These are phyloP conservation scores for Cebidichthys violaceus DNA, from an alignment of 2,113 vertebrate species.

Conservation along the genomic window DNA sequence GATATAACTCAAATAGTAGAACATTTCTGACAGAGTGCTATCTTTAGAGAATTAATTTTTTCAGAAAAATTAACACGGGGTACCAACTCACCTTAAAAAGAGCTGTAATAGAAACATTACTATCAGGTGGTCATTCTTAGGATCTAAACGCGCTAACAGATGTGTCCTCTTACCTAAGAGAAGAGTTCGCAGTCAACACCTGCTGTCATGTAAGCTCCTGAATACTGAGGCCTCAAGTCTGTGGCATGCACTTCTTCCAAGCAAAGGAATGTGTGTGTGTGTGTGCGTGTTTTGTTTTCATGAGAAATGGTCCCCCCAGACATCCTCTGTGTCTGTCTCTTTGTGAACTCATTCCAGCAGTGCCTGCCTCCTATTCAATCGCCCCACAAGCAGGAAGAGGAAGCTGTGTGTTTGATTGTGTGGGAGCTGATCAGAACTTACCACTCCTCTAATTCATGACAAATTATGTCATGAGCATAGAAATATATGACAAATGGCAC, in stretches of 20 bases:
- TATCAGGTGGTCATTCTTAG: background rate
- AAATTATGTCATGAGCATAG: slow-evolving; percentile 13
- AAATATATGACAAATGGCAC: slow-evolving; percentile 18
- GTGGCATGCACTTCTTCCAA: slow-evolving; percentile 1
- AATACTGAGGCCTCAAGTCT: slow-evolving; percentile 10
- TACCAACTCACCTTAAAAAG: background rate
- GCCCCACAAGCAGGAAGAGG: slow-evolving; percentile 72
- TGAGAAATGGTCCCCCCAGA: slow-evolving; percentile 52
- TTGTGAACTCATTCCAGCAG: slow-evolving; percentile 13
- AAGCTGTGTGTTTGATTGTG: slow-evolving; percentile 66
- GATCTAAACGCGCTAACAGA: background rate
- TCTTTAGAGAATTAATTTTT: background rate
- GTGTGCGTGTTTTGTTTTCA: slow-evolving; percentile 6
- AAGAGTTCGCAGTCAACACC: slow-evolving; percentile 19
- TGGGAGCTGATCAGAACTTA: slow-evolving; percentile 43
- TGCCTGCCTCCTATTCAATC: slow-evolving; percentile 39
- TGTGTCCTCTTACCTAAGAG: background rate
- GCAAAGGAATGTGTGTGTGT: slow-evolving; percentile 33
- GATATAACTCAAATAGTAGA: background rate
- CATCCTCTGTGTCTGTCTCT: slow-evolving; percentile 58
- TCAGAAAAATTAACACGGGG: background rate
- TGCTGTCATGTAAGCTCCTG: slow-evolving; percentile 1
- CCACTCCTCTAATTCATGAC: slow-evolving; percentile 48
- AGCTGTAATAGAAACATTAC: background rate
- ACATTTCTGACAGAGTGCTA: background rate